A percentile compares a stretch with the other conserved stretches of the same genome.
Evolutionary conservation across 2,113 vertebrate species (phyloP).

Genomic region (Passer montanus): DNA sequence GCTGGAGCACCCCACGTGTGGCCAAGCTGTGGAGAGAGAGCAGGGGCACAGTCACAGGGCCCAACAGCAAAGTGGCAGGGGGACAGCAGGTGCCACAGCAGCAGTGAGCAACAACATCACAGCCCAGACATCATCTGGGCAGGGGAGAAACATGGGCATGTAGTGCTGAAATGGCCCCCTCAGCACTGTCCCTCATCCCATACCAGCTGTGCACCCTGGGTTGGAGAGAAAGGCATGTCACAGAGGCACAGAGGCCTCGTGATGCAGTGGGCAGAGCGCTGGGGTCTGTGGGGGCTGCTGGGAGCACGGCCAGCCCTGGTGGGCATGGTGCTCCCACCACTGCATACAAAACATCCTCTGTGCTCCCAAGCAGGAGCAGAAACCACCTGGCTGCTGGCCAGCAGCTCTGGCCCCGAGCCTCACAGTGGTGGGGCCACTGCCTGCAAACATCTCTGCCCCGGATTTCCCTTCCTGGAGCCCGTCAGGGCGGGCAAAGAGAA

Average conservation of each 20-base stretch:
- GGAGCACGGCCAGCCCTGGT: background rate
- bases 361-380: background rate
- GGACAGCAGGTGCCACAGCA: background rate
- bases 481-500: background rate
- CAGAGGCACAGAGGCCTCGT: fast-evolving
- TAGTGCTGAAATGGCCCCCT: background rate
- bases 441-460: background rate
- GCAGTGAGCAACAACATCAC: background rate
- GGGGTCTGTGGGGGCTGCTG: fast-evolving
- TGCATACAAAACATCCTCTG: background rate
- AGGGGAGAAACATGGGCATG: background rate
- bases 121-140: background rate
- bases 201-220: fast-evolving
- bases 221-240: fast-evolving
- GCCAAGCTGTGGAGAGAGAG: background rate
- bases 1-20: fast-evolving
- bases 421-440: fast-evolving
- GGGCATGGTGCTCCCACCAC: background rate
- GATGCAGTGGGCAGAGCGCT: background rate
- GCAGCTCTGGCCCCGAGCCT: background rate
- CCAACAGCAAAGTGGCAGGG: fast-evolving
- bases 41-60: background rate
- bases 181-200: fast-evolving
- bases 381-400: background rate
- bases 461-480: background rate